Base-by-base conservation (phyloP, 2,113 vertebrate species). In the Gobio gobio region DNA sequence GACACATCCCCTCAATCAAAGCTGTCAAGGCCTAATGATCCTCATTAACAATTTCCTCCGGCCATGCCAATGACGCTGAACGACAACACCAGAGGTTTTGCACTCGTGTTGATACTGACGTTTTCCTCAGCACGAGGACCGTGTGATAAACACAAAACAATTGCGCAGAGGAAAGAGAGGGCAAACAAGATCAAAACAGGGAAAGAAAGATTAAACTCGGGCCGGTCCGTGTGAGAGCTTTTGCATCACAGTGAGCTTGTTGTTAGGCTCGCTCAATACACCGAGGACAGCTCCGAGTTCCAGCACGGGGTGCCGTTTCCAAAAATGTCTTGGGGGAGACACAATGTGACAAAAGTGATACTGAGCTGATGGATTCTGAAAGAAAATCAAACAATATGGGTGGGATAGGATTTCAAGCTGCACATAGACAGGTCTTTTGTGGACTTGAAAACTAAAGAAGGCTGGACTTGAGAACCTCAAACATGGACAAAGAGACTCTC, bases 21-120 rank as follows among this genome's bases (percentile, higher is more conserved):
- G 89, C 90, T 94, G 94, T 94, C 93, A 93, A 78, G 76, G 68
- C 89, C 82, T 92, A 93, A 94, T 93, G 92, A 93, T 86, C 47
- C 89, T 90, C 90, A 93, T 93, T 94, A 92, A 87, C 91, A 80
- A 88, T 84, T 81, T 90, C 89, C 92, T 91, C 87, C 86, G 86
- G 78, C 89, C 88, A 88, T 90, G 88, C 86, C 91, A 88, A 86
- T 87, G 88, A 89, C 89, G 89, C 90, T 85, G 22, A 64, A 79
- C 74, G 74, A 56, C 82, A 83, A 64, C 72, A 22, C 6, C 54
- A 43, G 22, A 26, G 26, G 45, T 78, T 68, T 84, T 6, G 26
- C 16, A 18, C 22, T 33, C 0, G 18, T 7, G 66, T 43, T 1
- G 9, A 40, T 82, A 12, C 40, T 20, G 26, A 40, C 58, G 0